Evolutionary conservation across 2,113 vertebrate species (phyloP).

Genomic region (Holacanthus passer): DNA sequence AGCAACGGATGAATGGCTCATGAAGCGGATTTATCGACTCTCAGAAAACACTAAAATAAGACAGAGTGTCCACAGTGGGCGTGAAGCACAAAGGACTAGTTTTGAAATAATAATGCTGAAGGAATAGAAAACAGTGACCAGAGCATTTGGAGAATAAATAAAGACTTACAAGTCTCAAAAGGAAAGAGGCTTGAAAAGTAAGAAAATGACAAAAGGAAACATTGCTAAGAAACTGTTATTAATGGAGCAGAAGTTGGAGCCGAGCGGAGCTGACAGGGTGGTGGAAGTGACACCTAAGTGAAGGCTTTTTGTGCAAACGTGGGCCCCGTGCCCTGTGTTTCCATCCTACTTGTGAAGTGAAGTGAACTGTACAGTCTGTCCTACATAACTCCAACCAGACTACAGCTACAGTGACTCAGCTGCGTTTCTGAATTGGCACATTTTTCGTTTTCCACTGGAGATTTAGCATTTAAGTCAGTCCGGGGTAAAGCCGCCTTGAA

Average conservation of each 20-base stretch:
- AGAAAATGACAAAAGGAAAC: conserved; percentile 13
- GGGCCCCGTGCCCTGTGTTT: conserved; percentile 76
- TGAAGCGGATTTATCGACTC: conserved; percentile 4
- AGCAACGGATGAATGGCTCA: neutral
- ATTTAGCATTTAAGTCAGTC: neutral
- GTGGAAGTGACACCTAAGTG: conserved; percentile 75
- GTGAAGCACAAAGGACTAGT: neutral
- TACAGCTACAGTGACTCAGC: conserved; percentile 23
- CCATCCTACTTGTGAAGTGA: conserved; percentile 77
- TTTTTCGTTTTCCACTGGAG: neutral
- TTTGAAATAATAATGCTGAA: conserved; percentile 28
- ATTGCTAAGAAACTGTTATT: neutral
- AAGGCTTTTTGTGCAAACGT: conserved; percentile 64
- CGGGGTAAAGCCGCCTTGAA: neutral
- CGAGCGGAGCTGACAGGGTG: conserved; percentile 35
- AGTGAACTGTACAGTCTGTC: conserved; percentile 74
- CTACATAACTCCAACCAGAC: conserved; percentile 54
- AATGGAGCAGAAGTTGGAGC: conserved; percentile 29
- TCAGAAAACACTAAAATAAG: conserved; percentile 12
- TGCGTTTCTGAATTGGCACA: conserved; percentile 9
- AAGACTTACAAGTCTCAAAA: conserved; percentile 4
- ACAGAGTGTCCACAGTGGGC: neutral
- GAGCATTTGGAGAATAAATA: neutral
- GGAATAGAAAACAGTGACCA: conserved; percentile 3
- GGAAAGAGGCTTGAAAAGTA: conserved; percentile 11